phyloP scores from a whole-genome alignment of 2,797 vertebrate species.

The Galaxias olidus region DNA sequence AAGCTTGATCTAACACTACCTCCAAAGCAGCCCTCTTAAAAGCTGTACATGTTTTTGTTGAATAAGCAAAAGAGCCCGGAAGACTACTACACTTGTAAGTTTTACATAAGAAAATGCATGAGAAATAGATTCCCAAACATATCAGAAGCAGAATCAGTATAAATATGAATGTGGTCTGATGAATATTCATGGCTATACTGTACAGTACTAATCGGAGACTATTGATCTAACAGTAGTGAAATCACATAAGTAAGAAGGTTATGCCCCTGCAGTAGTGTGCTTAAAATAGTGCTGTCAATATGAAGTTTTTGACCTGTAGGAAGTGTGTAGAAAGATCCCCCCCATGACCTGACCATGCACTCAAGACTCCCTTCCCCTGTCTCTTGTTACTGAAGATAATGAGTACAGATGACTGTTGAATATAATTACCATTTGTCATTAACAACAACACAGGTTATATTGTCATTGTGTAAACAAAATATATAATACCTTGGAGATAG shows the following conservation, averaged over 20 bases:
- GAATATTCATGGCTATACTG: conserved; percentile 62
- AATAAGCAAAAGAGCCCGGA: conserved; percentile 69
- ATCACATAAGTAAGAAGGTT: conserved; percentile 43
- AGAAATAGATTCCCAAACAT: conserved; percentile 45
- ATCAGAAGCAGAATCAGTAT: conserved; percentile 43
- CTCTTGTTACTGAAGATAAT: conserved; percentile 33
- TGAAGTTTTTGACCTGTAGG: conserved; percentile 59
- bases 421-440: neutral
- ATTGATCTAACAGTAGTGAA: conserved; percentile 57
- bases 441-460: conserved; percentile 44
- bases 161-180: conserved; percentile 60
- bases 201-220: conserved; percentile 64
- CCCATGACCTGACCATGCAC: conserved; percentile 45
- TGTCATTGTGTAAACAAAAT: conserved; percentile 62
- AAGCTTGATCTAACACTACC: conserved; percentile 70
- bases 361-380: conserved; percentile 48
- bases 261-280: conserved; percentile 70
- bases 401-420: conserved; percentile 41
- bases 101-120: conserved; percentile 46
- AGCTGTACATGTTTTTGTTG: conserved; percentile 71
- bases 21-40: conserved; percentile 81
- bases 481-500: conserved; percentile 68
- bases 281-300: conserved; percentile 69
- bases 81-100: conserved; percentile 67
- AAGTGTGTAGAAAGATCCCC: conserved; percentile 56